Evolutionary conservation across 2,113 vertebrate genomes (phyloP).

Genomic region (Montifringilla adamsi): DNA sequence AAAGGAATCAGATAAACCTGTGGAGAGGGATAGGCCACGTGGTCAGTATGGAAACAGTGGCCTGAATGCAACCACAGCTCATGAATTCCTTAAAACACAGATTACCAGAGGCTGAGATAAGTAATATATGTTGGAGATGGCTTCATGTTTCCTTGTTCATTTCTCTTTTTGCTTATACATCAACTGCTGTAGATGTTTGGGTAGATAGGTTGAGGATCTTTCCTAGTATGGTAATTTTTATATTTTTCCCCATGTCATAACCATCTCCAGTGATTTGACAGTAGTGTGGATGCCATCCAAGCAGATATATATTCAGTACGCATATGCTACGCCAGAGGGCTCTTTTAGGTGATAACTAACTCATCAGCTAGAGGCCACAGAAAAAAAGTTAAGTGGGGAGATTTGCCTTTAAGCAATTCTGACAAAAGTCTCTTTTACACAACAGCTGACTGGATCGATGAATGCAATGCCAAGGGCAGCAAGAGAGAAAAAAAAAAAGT

Average conservation of each 20-base stretch:
- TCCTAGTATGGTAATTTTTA: background rate
- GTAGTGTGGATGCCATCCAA: background rate
- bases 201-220: background rate
- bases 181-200: background rate
- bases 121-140: background rate
- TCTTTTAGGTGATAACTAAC: slow-evolving; percentile 57
- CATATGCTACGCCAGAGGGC: slow-evolving; percentile 27
- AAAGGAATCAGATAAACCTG: background rate
- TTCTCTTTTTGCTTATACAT: background rate
- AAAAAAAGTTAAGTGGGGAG: slow-evolving; percentile 32
- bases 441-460: slow-evolving; percentile 25
- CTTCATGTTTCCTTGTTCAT: background rate
- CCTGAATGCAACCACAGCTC: background rate
- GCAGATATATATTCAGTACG: background rate
- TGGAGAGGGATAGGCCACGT: background rate
- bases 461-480: slow-evolving; percentile 43
- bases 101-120: background rate
- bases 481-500: background rate
- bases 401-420: slow-evolving; percentile 57
- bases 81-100: background rate
- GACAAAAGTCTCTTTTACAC: slow-evolving; percentile 40
- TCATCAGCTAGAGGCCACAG: slow-evolving; percentile 36
- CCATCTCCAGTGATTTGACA: slow-evolving; percentile 13
- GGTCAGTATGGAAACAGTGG: background rate
- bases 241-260: background rate